Conservation (phyloP, 2,888 invertebrate genomes). For the Drosophila meridionalis region DNA sequence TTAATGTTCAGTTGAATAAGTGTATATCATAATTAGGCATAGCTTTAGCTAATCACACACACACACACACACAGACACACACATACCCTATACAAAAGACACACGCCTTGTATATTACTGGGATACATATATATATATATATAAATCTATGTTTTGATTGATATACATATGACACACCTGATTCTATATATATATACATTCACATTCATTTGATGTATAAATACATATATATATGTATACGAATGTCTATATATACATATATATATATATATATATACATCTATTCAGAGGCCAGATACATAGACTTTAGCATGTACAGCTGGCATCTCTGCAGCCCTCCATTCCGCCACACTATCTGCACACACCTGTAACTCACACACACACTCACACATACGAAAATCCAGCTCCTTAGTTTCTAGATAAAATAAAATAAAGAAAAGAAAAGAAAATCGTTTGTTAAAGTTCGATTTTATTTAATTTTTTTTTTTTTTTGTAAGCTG, state of each 20-base stretch:
- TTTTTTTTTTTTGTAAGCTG: slow-evolving; percentile 47
- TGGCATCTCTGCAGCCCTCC: slow-evolving; percentile 6
- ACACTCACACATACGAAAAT: slow-evolving; percentile 6
- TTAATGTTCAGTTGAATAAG: slow-evolving; percentile 53
- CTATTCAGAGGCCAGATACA: slow-evolving; percentile 22
- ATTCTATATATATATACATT: not conserved
- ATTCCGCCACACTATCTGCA: not conserved
- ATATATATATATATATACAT: slow-evolving; percentile 9
- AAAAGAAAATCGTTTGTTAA: slow-evolving; percentile 46
- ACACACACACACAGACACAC: slow-evolving; percentile 1
- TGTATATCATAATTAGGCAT: slow-evolving; percentile 67
- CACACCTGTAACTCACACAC: not conserved
- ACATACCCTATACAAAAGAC: slow-evolving; percentile 10
- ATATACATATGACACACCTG: slow-evolving; percentile 10
- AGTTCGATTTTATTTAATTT: slow-evolving; percentile 47
- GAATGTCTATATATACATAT: slow-evolving; percentile 5
- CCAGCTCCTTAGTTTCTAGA: slow-evolving; percentile 34
- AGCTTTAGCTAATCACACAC: slow-evolving; percentile 55
- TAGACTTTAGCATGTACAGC: slow-evolving; percentile 1
- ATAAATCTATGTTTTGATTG: not conserved
- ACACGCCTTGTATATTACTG: slow-evolving; percentile 1
- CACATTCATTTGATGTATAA: not conserved
- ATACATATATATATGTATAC: slow-evolving; percentile 4
- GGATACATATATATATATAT: slow-evolving; percentile 3
- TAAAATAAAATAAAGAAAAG: not conserved